A percentile compares a stretch with the other conserved stretches of the same genome.
These are phyloP conservation scores for Halcyon malimbica DNA, from an alignment of 2,113 vertebrate genomes.

Conservation along the genomic window DNA sequence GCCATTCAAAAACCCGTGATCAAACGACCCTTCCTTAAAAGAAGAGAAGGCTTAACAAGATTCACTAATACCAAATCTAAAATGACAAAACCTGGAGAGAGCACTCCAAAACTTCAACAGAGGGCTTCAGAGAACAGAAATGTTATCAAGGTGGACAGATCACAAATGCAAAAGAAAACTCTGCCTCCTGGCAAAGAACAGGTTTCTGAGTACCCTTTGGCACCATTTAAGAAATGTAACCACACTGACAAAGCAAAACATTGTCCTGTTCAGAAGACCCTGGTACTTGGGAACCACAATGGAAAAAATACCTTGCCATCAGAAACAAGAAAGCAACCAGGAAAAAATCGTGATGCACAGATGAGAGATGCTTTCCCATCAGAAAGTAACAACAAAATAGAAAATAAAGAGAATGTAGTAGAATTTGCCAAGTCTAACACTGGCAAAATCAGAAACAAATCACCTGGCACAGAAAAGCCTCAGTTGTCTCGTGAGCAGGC, in stretches of 20 bases:
- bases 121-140: slow-evolving; percentile 48
- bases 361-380: slow-evolving; percentile 31
- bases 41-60: slow-evolving; percentile 88
- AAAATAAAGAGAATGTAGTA: slow-evolving; percentile 68
- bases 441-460: slow-evolving; percentile 5
- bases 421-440: slow-evolving; percentile 9
- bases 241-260: slow-evolving; percentile 47
- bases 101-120: slow-evolving; percentile 4
- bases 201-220: slow-evolving; percentile 28
- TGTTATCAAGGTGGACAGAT: slow-evolving; percentile 64
- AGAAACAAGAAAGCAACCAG: slow-evolving; percentile 21
- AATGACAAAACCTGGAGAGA: slow-evolving; percentile 55
- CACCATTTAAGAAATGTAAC: slow-evolving; percentile 36
- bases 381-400: slow-evolving; percentile 48
- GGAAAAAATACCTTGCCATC: slow-evolving; percentile 64
- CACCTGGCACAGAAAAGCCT: background rate
- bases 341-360: slow-evolving; percentile 42
- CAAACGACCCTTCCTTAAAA: slow-evolving; percentile 88
- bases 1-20: slow-evolving; percentile 56
- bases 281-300: slow-evolving; percentile 68
- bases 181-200: slow-evolving; percentile 77
- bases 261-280: slow-evolving; percentile 44
- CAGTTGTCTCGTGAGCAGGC: background rate
- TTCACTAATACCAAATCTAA: slow-evolving; percentile 80
- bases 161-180: slow-evolving; percentile 83